Evolutionary conservation across 2,888 invertebrate genomes (phyloP), one percentile per base, ranked within the genome.

Genomic region (Lasiommata megera): DNA sequence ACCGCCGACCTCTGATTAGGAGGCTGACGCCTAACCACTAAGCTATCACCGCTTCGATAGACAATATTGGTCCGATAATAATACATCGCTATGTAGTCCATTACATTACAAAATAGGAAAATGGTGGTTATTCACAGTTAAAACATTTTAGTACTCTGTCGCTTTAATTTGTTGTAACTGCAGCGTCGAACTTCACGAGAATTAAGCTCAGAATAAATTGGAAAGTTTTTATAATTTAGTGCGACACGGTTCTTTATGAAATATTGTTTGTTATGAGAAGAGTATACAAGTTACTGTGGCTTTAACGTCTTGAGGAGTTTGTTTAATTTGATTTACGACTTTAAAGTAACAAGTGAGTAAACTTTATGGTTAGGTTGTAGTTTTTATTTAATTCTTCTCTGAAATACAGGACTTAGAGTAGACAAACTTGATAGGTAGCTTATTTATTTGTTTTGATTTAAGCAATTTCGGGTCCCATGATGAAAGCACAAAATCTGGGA

Each of bases 221-320:
- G 44, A 46, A 46, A 46, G 44, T 46, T 46, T 46, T 29, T 44
- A 44, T 44, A 46, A 46, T 31, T 46, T 46, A 46, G 11, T 46
- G 31, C 31, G 29, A 46, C 29, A 46, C 44, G 29, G 31, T 29
- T 29, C 44, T 8, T 11, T 14, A 3, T 46, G 29, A 46, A 46
- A 46, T 46, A 46, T 46, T 28, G 44, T 46, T 46, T 29, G 44
- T 46, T 46, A 11, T 31, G 29, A 31, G 44, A 16, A 46, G 44
- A 46, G 29, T 46, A 29, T 14, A 46, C 44, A 46, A 46, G 44
- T 46, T 31, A 11, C 29, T 46, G 44, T 46, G 3, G 14, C 44
- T 31, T 46, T 16, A 16, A 31, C 29, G 44, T 46, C 29, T 11
- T 16, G 11, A 43, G 23, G 44, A 46, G 44, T 46, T 46, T 46